Conservation (phyloP, 1,140 invertebrate genomes). For the Eumeta japonica region DNA sequence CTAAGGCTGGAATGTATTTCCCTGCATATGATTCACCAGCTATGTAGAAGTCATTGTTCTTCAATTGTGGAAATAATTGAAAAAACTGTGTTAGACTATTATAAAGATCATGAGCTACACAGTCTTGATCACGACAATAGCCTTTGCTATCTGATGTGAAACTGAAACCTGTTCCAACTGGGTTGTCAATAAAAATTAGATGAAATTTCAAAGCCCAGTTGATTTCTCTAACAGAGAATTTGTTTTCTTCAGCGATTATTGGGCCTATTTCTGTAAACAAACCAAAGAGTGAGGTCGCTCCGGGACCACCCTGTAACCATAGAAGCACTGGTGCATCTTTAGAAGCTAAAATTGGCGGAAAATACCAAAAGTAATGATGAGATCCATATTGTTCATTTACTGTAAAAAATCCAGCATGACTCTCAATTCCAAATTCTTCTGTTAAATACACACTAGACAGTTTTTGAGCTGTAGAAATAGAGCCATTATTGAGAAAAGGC, state of each 20-base stretch:
- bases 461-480: slow-evolving; percentile 30
- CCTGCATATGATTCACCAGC: slow-evolving; percentile 85
- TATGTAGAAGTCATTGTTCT: slow-evolving; percentile 69
- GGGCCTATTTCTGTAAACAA: slow-evolving; percentile 61
- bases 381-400: slow-evolving; percentile 66
- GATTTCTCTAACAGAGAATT: slow-evolving; percentile 55
- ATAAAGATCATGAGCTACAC: slow-evolving; percentile 64
- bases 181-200: slow-evolving; percentile 81
- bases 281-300: slow-evolving; percentile 60
- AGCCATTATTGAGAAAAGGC: slow-evolving; percentile 62
- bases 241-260: slow-evolving; percentile 29
- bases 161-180: slow-evolving; percentile 77
- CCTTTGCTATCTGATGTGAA: slow-evolving; percentile 64
- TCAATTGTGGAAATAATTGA: slow-evolving; percentile 66
- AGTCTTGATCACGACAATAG: slow-evolving; percentile 62
- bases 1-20: slow-evolving; percentile 76
- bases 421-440: slow-evolving; percentile 28
- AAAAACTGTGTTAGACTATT: slow-evolving; percentile 68
- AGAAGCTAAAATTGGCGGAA: slow-evolving; percentile 59
- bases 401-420: slow-evolving; percentile 70
- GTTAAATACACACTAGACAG: slow-evolving; percentile 34
- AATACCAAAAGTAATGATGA: slow-evolving; percentile 80
- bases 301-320: slow-evolving; percentile 77
- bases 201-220: slow-evolving; percentile 73
- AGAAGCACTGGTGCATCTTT: slow-evolving; percentile 63